Percentiles rank a stretch among this genome's conserved stretches.
phyloP scores from a whole-genome alignment of 2,888 invertebrate genomes.

The Salpingus planirostris region DNA sequence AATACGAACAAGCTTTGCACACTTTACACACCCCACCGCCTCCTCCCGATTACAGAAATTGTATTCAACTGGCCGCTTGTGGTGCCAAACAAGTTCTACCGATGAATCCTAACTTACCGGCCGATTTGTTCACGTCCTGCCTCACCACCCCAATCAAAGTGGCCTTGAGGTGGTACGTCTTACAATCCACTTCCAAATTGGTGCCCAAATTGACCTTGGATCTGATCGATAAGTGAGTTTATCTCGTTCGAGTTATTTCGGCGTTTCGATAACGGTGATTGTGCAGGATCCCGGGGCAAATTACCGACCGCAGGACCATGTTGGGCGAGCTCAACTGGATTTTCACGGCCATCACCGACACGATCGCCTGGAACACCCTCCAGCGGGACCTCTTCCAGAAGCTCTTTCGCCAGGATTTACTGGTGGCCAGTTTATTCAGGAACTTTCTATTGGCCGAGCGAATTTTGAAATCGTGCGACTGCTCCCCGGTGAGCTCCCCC shows the following conservation, averaged over 20 bases:
- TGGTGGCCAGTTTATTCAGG: conserved; percentile 96
- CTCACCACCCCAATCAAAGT: conserved; percentile 97
- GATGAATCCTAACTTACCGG: conserved; percentile 95
- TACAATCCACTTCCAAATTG: conserved; percentile 73
- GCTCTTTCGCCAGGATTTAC: conserved; percentile 91
- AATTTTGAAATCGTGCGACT: conserved; percentile 93
- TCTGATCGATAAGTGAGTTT: conserved; percentile 76
- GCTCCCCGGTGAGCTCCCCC: conserved; percentile 91
- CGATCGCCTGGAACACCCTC: conserved; percentile 97
- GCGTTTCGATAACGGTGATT: conserved; percentile 1
- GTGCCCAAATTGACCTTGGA: conserved; percentile 77
- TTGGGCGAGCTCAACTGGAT: conserved; percentile 99
- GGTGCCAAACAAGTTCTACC: conserved; percentile 88
- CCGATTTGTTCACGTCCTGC: conserved; percentile 95
- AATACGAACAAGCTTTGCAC: conserved; percentile 46
- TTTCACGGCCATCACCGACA: conserved; percentile 99
- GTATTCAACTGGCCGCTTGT: conserved; percentile 96
- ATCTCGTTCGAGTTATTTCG: background rate
- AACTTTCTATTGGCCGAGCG: conserved; percentile 96
- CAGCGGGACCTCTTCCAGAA: conserved; percentile 93
- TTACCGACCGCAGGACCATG: conserved; percentile 93
- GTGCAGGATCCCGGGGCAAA: conserved; percentile 83
- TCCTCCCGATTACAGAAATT: conserved; percentile 57
- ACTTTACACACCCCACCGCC: conserved; percentile 9
- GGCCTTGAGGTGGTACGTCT: conserved; percentile 88